These are phyloP conservation scores for Cyrtorhinus lividipennis DNA, from an alignment of 1,140 invertebrate genomes.

Conservation along the genomic window DNA sequence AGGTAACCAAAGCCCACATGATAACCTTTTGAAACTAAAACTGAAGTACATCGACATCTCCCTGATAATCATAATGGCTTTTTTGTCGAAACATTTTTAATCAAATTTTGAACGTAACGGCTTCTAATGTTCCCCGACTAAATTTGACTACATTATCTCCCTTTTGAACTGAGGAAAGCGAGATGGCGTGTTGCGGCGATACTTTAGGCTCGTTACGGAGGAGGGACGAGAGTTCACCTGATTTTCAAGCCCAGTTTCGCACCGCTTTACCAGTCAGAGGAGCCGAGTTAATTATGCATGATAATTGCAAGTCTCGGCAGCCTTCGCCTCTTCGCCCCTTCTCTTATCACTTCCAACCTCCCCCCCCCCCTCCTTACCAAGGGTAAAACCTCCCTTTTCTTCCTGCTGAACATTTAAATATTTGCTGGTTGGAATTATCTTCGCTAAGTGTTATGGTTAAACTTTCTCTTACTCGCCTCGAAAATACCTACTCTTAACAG, in stretches of 20 bases:
- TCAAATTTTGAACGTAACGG: no score
- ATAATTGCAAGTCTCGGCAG: constrained; percentile 7
- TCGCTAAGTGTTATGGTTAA: constrained; percentile 4
- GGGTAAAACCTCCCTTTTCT: neutral
- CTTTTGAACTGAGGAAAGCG: no score
- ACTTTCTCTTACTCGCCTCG: neutral
- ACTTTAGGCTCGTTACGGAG: neutral
- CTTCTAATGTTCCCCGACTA: neutral
- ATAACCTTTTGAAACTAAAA: no score
- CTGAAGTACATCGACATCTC: no score
- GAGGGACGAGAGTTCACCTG: neutral
- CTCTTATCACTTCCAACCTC: neutral
- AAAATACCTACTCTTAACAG: no score
- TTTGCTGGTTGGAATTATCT: neutral
- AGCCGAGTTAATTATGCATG: constrained; percentile 2
- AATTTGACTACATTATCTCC: no score
- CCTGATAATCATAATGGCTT: no score
- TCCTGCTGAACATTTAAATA: constrained; percentile 3
- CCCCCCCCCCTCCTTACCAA: neutral
- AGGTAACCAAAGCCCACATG: no score
- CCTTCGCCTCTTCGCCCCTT: neutral
- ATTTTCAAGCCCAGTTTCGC: neutral
- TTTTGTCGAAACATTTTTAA: no score
- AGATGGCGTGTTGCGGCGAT: no score
- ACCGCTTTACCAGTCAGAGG: neutral